A percentile compares a stretch with the other conserved stretches of the same genome.
These are phyloP conservation scores for Paramormyrops kingsleyae DNA, from an alignment of 2,113 vertebrate species.

Conservation along the genomic window DNA sequence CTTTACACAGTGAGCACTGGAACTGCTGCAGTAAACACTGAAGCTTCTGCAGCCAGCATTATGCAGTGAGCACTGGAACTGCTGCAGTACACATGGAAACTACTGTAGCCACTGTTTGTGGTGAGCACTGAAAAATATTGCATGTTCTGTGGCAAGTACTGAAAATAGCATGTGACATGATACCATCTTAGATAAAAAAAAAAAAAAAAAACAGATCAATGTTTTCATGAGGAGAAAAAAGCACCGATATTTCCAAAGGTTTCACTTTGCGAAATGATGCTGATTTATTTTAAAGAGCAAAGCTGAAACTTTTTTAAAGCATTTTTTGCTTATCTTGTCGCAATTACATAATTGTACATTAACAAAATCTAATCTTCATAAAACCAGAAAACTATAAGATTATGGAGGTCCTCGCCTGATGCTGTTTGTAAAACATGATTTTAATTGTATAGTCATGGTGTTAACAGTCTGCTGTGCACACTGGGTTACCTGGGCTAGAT, in stretches of 20 bases:
- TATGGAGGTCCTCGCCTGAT: neutral
- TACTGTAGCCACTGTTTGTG: neutral
- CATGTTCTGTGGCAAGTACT: neutral
- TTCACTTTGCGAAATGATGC: neutral
- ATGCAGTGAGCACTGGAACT: neutral
- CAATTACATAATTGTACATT: neutral
- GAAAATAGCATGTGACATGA: neutral
- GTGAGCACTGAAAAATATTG: neutral
- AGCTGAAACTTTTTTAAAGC: neutral
- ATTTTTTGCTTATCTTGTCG: neutral
- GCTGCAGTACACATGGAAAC: neutral
- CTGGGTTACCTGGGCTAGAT: neutral
- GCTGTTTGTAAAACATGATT: neutral
- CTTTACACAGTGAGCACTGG: neutral
- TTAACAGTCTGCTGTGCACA: neutral
- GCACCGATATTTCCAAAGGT: neutral
- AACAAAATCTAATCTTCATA: neutral
- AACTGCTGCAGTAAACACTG: neutral
- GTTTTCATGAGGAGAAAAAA: neutral
- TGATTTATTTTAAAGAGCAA: neutral
- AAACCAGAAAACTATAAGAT: neutral
- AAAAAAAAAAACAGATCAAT: neutral
- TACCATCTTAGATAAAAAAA: neutral
- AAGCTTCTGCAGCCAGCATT: neutral
- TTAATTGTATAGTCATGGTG: neutral